Evolutionary conservation across 2,113 vertebrate species (phyloP).

Genomic region (Nothobranchius kuhntae): DNA sequence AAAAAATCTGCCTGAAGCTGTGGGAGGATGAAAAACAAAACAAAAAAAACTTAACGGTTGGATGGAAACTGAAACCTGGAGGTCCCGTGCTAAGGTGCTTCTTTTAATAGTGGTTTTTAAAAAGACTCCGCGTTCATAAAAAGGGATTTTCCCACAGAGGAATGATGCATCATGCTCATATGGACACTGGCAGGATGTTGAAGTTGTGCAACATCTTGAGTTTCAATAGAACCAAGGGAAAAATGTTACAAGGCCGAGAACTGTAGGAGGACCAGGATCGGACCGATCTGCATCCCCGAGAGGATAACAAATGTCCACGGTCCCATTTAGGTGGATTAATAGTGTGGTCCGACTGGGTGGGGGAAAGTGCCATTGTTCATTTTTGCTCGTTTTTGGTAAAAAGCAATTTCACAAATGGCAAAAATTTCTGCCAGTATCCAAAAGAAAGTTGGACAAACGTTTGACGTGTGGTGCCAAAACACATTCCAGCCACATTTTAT

Average conservation of each 20-base stretch:
- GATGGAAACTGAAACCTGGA: conserved; percentile 16
- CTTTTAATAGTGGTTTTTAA: conserved; percentile 25
- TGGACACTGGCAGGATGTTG: conserved; percentile 6
- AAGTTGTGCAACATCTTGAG: conserved; percentile 34
- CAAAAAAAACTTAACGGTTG: conserved; percentile 1
- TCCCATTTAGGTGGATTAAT: neutral
- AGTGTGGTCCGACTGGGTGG: neutral
- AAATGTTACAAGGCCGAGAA: neutral
- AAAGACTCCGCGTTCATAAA: conserved; percentile 50
- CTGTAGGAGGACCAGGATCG: conserved; percentile 30
- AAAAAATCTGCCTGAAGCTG: conserved; percentile 20
- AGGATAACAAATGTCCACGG: neutral
- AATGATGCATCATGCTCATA: conserved; percentile 1
- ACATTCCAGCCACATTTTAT: neutral
- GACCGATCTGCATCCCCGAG: neutral
- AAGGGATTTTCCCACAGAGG: conserved; percentile 17
- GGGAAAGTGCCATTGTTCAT: conserved; percentile 10
- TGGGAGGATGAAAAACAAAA: conserved; percentile 26
- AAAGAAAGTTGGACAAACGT: neutral
- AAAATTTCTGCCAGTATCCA: neutral
- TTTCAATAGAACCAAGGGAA: conserved; percentile 38
- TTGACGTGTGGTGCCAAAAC: neutral
- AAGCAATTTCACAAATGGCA: conserved; percentile 12
- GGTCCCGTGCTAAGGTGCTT: conserved; percentile 26
- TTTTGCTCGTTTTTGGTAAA: conserved; percentile 14